Evolutionary conservation across 2,113 vertebrate species (phyloP), one percentile per base, ranked within the genome.

Genomic region (Meles meles): DNA sequence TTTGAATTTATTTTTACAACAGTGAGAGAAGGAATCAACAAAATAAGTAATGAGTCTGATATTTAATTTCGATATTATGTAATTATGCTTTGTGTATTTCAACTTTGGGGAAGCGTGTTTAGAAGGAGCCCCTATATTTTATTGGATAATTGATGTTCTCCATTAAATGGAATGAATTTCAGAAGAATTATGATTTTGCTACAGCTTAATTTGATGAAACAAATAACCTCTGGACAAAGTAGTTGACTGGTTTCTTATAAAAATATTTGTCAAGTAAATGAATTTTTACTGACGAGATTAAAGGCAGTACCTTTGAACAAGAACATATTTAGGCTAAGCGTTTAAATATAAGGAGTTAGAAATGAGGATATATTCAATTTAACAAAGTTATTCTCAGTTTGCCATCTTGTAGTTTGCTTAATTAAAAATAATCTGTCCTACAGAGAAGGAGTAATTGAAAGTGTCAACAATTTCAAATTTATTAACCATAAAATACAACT

Each of bases 51-150:
- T 61, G 42, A 67, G 2, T 14, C 17, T 20, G 86, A 55, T 71
- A 76, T 84, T 95, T 96, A 84, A 88, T 34, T 93, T 80, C 82
- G 34, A n/a, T 65, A 71, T 42, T 65, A 82, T 91, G 34, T 88
- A 82, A 87, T 44, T 87, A 9, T 2, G 44, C 29, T 13, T 17
- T 63, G 10, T 27, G 49, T 72, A 94, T 82, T 88, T 96, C 15
- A 94, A 27, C 72, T 71, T 59, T 77, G 8, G 3, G 17, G 6
- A 90, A 63, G 20, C 57, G 71, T 72, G 20, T 69, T 93, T 91
- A 91, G 23, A 63, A 74, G 34, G 10, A 63, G 29, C 6, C 15
- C 9, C 17, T 63, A 7, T 55, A 34, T 37, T 89, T 88, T 86
- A 83, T 18, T 79, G 7, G 25, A 39, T 82, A 69, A 87, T 65